Conservation (phyloP, 2,113 vertebrate genomes). For the Austrofundulus limnaeus region DNA sequence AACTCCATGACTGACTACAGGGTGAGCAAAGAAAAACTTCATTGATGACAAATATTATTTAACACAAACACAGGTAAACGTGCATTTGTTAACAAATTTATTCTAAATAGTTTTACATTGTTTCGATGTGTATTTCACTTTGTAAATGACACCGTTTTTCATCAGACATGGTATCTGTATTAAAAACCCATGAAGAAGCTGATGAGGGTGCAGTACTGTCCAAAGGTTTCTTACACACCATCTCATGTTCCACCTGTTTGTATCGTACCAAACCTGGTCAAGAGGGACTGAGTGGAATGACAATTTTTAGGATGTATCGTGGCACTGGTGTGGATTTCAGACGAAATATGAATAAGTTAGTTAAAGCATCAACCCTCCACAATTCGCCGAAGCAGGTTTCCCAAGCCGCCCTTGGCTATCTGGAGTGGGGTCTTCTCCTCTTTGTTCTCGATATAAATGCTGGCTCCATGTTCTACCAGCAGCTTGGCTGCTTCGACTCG, state of each 20-base stretch:
- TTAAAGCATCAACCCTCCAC: conserved; percentile 83
- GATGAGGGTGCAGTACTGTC: neutral
- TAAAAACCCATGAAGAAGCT: conserved; percentile 7
- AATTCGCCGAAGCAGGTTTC: conserved; percentile 83
- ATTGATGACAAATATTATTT: too few species aligned
- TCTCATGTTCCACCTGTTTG: conserved; percentile 15
- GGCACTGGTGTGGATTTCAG: neutral
- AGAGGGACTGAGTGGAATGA: conserved; percentile 11
- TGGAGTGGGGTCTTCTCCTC: conserved; percentile 94
- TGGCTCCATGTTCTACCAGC: conserved; percentile 91
- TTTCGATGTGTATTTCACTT: neutral
- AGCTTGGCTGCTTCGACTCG: conserved; percentile 93
- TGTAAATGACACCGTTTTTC: conserved; percentile 8
- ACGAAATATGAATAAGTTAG: neutral
- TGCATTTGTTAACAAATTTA: conserved; percentile 3
- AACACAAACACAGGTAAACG: too few species aligned
- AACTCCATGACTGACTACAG: too few species aligned
- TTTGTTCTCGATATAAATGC: conserved; percentile 97
- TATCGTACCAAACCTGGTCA: conserved; percentile 1
- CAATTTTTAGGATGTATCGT: conserved; percentile 11
- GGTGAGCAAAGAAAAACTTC: too few species aligned
- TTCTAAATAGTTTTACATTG: neutral
- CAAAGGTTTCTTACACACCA: neutral
- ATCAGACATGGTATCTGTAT: conserved; percentile 11
- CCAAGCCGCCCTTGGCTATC: conserved; percentile 86